Percentiles rank a stretch among this genome's conserved stretches.
These are phyloP conservation scores for Condylura cristata DNA, from an alignment of 2,113 vertebrate species.

Conservation along the genomic window DNA sequence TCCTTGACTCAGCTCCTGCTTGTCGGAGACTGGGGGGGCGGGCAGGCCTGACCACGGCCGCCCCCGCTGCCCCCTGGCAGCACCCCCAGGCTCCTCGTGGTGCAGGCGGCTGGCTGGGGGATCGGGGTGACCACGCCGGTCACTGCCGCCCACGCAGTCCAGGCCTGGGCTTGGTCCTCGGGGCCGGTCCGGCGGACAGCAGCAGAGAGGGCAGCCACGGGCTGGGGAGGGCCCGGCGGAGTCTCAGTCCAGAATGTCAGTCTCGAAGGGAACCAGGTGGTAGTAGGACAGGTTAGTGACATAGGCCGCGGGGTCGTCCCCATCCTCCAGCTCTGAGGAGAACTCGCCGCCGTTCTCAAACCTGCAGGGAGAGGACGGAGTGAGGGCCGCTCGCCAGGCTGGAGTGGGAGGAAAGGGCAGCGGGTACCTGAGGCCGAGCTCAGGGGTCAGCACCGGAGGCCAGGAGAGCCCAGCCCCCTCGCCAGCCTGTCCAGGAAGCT, in stretches of 20 bases:
- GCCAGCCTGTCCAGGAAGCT: neutral
- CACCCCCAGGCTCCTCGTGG: neutral
- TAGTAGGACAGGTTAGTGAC: conserved; percentile 99
- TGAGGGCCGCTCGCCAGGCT: too few species aligned
- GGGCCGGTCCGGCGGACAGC: neutral
- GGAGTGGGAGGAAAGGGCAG: too few species aligned
- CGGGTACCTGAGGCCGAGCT: too few species aligned
- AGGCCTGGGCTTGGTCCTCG: conserved; percentile 29
- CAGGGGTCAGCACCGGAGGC: too few species aligned
- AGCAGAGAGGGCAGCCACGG: conserved; percentile 33
- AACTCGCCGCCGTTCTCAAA: conserved; percentile 93
- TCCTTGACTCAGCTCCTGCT: rapidly evolving
- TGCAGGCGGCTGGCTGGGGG: neutral
- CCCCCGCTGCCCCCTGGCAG: neutral
- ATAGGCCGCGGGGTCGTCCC: conserved; percentile 93
- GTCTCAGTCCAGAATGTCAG: conserved; percentile 96
- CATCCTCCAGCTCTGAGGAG: conserved; percentile 88
- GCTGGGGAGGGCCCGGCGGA: neutral
- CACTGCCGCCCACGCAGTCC: neutral
- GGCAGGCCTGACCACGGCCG: neutral
- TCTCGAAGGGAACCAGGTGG: conserved; percentile 97
- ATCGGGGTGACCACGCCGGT: neutral
- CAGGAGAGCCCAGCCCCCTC: neutral
- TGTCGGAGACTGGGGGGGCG: neutral
- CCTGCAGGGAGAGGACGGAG: conserved; percentile 80